A percentile compares a stretch with the other conserved stretches of the same genome.
Evolutionary conservation across 2,113 vertebrate species (phyloP).

Genomic region (Orientallactaga bullata): DNA sequence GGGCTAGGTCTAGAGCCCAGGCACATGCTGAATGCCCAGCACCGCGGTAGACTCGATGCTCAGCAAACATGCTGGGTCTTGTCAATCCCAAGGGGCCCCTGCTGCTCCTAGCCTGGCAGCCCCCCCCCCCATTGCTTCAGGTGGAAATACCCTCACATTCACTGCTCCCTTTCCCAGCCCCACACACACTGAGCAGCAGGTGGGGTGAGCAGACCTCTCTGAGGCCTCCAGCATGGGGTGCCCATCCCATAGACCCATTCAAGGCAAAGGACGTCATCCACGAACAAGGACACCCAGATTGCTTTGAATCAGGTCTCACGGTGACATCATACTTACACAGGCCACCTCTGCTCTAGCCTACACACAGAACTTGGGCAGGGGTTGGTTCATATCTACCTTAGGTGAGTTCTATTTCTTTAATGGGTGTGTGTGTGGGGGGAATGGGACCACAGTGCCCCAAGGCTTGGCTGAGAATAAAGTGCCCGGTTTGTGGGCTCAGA

Average conservation of each 20-base stretch:
- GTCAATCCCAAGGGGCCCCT: neutral
- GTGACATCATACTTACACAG: neutral
- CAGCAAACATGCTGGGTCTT: neutral
- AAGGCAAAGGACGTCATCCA: conserved; percentile 23
- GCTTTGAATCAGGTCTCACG: neutral
- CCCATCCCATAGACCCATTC: neutral
- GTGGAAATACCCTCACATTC: neutral
- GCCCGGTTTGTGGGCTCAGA: neutral
- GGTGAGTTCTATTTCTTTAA: neutral
- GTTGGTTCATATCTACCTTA: neutral
- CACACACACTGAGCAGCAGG: neutral
- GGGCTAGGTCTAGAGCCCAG: neutral
- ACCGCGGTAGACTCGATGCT: neutral
- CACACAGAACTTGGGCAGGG: neutral
- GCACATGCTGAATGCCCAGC: neutral
- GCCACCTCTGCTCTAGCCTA: neutral
- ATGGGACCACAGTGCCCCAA: neutral
- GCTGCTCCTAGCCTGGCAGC: neutral
- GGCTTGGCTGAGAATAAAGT: neutral
- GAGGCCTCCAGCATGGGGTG: neutral
- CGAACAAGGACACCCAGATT: neutral
- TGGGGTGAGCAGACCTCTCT: neutral
- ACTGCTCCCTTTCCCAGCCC: too few relatives aligned
- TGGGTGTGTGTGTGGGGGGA: too few relatives aligned
- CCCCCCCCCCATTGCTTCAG: neutral